Evolutionary conservation across 2,797 vertebrate species (phyloP).

Genomic region (Orestias chungarensis): DNA sequence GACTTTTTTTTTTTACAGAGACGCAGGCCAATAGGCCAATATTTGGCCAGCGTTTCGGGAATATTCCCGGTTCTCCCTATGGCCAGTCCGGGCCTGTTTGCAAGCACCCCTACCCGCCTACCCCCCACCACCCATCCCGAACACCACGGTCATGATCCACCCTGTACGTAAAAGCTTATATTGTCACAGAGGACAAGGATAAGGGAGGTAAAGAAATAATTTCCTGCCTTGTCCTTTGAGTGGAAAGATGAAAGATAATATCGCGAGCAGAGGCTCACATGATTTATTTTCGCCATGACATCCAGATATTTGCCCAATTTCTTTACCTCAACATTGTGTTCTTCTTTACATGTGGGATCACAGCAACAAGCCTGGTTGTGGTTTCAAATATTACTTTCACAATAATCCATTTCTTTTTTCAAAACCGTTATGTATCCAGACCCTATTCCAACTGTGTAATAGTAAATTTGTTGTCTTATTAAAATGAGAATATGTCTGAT

Average conservation of each 20-base stretch:
- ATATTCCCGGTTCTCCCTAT: no score
- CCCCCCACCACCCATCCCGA: conserved; percentile 12
- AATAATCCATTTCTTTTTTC: conserved; percentile 34
- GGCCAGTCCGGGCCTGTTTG: no score
- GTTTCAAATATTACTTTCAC: conserved; percentile 35
- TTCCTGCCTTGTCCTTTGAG: conserved; percentile 64
- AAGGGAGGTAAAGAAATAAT: conserved; percentile 73
- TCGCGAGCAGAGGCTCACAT: conserved; percentile 50
- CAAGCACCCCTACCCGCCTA: background rate
- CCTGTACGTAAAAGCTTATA: conserved; percentile 18
- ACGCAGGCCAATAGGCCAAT: no score
- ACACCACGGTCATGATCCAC: no score
- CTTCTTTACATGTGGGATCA: conserved; percentile 32
- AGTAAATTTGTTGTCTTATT: conserved; percentile 27
- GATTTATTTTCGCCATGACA: conserved; percentile 63
- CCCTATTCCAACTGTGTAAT: conserved; percentile 2
- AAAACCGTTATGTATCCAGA: background rate
- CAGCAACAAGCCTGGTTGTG: conserved; percentile 29
- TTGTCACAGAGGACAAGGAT: conserved; percentile 39
- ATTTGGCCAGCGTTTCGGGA: no score
- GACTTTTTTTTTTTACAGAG: no score
- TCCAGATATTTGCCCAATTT: conserved; percentile 38
- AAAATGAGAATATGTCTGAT: conserved; percentile 17
- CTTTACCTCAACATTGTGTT: conserved; percentile 27
- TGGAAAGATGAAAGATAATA: conserved; percentile 60